phyloP scores from a whole-genome alignment of 2,113 vertebrate genomes.

The Cranoglanis bouderius region DNA sequence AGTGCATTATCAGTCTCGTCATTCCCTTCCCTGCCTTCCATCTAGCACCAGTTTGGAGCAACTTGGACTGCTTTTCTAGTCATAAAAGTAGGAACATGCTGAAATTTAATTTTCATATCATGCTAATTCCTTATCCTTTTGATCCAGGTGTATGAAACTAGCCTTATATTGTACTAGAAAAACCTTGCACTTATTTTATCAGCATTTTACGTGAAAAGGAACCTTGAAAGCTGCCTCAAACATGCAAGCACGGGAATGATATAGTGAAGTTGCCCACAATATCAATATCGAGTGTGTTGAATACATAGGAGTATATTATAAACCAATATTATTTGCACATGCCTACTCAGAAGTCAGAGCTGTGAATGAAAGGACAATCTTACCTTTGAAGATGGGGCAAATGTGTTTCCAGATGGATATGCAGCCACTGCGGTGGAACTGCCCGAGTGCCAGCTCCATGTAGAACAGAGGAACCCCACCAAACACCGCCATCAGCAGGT shows the following conservation, averaged over 20 bases:
- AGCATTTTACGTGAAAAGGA: not conserved
- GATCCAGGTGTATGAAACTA: not conserved
- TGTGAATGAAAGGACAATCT: conserved; percentile 6
- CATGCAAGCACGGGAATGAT: not conserved
- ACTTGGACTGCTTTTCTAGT: conserved; percentile 4
- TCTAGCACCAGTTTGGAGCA: not conserved
- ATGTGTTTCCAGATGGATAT: conserved; percentile 99
- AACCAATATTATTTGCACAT: not conserved
- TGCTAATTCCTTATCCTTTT: not conserved
- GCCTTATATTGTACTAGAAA: not conserved
- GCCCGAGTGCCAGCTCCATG: conserved; percentile 95
- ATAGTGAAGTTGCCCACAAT: not conserved
- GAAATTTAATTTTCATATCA: not conserved
- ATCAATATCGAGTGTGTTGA: not conserved
- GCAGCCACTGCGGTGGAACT: conserved; percentile 95
- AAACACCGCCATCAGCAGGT: conserved; percentile 94
- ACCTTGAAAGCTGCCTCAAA: not conserved
- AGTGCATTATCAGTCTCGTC: conserved; percentile 51
- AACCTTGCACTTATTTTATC: not conserved
- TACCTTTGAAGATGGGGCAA: conserved; percentile 99
- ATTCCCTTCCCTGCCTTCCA: not conserved
- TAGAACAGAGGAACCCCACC: conserved; percentile 98
- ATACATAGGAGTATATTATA: not conserved
- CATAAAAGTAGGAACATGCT: not conserved
- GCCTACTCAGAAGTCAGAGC: not conserved